Evolutionary conservation across 1,140 invertebrate species (phyloP).

Genomic region (Helicoverpa armigera): DNA sequence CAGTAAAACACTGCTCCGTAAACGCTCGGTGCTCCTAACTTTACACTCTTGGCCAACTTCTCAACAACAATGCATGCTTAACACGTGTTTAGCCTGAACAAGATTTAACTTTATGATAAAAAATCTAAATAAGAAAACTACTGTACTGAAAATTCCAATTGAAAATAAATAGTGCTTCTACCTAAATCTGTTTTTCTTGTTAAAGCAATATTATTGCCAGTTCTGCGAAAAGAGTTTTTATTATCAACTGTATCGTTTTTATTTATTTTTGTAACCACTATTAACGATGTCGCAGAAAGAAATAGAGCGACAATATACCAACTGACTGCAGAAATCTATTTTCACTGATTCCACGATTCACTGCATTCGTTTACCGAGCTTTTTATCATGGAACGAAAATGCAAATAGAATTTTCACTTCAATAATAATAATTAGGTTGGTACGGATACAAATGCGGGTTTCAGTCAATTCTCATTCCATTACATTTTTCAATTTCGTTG

Average conservation of each 20-base stretch:
- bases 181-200: too few relatives aligned
- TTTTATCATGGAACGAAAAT: constrained; percentile 16
- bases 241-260: too few relatives aligned
- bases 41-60: not conserved
- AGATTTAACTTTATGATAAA: not conserved
- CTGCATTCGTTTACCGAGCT: not conserved
- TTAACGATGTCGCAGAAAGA: not conserved
- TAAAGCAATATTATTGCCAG: too few relatives aligned
- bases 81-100: not conserved
- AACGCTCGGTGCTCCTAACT: not conserved
- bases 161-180: too few relatives aligned
- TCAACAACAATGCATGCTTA: not conserved
- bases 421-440: constrained; percentile 1
- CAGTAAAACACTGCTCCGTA: constrained; percentile 13
- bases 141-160: too few relatives aligned
- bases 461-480: constrained; percentile 4
- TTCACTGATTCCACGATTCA: not conserved
- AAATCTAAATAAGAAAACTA: too few relatives aligned
- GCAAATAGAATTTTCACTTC: constrained; percentile 26
- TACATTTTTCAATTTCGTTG: constrained; percentile 11
- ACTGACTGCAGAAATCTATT: not conserved
- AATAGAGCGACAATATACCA: constrained; percentile 7
- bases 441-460: constrained; percentile 9
- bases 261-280: not conserved
- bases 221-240: too few relatives aligned